Conservation (phyloP, 2,113 vertebrate genomes). For the Mesocricetus auratus region DNA sequence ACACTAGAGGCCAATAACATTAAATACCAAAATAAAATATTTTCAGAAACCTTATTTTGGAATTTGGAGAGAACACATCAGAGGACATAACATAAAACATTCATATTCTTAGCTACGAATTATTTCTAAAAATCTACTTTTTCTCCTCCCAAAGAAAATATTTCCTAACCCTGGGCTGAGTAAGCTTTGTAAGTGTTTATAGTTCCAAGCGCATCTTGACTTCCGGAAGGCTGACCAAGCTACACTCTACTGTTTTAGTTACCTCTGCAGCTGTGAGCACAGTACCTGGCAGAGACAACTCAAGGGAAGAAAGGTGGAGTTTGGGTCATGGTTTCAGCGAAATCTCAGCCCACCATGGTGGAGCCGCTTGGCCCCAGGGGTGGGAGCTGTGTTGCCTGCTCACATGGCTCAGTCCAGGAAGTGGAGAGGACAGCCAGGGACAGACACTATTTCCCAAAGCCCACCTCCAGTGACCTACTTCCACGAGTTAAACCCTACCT, state of each 20-base stretch:
- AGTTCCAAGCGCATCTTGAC: not conserved
- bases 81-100: not conserved
- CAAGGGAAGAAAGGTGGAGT: not conserved
- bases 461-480: not conserved
- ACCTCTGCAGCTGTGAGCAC: not conserved
- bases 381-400: not conserved
- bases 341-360: not conserved
- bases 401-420: not conserved
- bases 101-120: not conserved
- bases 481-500: not conserved
- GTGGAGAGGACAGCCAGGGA: not conserved
- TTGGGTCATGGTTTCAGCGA: not conserved
- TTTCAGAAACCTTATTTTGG: conserved; percentile 37
- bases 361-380: not conserved
- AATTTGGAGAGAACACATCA: conserved; percentile 20
- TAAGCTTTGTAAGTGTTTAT: too few species aligned
- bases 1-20: conserved; percentile 1
- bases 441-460: not conserved
- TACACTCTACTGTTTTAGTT: not conserved
- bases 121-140: not conserved
- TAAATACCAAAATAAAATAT: conserved; percentile 47
- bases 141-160: conserved; percentile 12
- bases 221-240: not conserved
- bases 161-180: not conserved
- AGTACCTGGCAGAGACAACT: not conserved